Evolutionary conservation across 2,113 vertebrate genomes (phyloP).

Genomic region (Struthio camelus): DNA sequence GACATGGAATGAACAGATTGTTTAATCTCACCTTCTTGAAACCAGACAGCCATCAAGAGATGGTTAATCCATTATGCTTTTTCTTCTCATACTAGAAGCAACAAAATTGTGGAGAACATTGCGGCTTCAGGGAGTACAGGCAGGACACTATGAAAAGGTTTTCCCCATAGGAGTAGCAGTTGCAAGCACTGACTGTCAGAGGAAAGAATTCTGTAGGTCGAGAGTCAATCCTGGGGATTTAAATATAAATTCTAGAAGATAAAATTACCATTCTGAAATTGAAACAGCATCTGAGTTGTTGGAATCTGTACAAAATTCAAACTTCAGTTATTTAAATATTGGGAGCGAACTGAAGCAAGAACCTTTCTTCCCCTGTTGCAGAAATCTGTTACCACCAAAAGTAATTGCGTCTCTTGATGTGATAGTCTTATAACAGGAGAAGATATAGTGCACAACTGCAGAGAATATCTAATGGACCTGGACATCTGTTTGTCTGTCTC

Average conservation of each 20-base stretch:
- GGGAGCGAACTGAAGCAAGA: not conserved
- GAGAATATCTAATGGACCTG: not conserved
- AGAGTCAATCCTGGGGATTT: not conserved
- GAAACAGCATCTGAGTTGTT: not conserved
- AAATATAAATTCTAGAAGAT: not conserved
- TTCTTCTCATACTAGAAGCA: not conserved
- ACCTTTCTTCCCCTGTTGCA: not conserved
- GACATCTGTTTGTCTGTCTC: not conserved
- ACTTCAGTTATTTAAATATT: not conserved
- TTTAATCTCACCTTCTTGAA: not conserved
- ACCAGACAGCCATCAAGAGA: not conserved
- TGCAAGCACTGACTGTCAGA: not conserved
- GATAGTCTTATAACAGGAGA: not conserved
- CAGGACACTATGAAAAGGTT: not conserved
- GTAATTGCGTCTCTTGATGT: not conserved
- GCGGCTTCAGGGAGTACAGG: not conserved
- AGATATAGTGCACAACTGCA: not conserved
- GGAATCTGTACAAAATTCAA: not conserved
- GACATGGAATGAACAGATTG: not conserved
- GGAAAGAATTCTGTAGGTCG: not conserved
- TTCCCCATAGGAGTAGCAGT: not conserved
- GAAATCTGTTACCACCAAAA: not conserved
- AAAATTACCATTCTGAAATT: not conserved
- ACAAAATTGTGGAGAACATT: not conserved
- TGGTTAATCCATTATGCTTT: not conserved